A percentile compares a stretch with the other conserved stretches of the same genome.
Conservation (phyloP, 2,113 vertebrate species). For the Chloebia gouldiae region DNA sequence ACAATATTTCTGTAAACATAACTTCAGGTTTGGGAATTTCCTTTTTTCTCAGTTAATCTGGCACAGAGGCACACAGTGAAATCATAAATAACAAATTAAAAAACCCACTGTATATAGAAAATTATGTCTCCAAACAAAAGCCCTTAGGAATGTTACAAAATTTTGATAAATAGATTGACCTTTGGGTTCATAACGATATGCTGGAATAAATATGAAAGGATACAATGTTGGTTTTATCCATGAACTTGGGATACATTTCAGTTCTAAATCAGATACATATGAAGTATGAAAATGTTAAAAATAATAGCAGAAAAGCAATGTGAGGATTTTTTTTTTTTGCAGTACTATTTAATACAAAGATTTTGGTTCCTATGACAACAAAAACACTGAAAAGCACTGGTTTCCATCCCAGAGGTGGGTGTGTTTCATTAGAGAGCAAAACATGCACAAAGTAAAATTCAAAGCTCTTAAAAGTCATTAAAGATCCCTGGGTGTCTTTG, state of each 20-base stretch:
- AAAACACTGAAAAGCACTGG: background rate
- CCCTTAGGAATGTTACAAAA: background rate
- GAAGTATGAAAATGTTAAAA: background rate
- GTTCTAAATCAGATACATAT: background rate
- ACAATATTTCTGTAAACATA: background rate
- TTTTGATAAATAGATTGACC: background rate
- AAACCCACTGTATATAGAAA: rapidly evolving
- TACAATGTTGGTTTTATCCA: background rate
- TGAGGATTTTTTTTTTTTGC: background rate
- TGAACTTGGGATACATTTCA: background rate
- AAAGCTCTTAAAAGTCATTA: background rate
- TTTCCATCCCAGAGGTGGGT: background rate
- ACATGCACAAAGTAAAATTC: background rate
- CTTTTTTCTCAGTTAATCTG: background rate
- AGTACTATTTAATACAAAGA: background rate
- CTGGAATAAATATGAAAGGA: background rate
- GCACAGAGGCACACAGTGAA: background rate
- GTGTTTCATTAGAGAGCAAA: constrained; percentile 10
- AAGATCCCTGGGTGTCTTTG: background rate
- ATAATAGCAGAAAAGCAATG: background rate
- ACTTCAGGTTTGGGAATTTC: background rate
- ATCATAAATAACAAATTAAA: background rate
- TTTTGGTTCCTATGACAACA: constrained; percentile 54
- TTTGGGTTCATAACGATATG: background rate
- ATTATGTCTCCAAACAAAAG: background rate